These are phyloP conservation scores for Seira ritae DNA, from an alignment of 2,888 invertebrate species.

Conservation along the genomic window DNA sequence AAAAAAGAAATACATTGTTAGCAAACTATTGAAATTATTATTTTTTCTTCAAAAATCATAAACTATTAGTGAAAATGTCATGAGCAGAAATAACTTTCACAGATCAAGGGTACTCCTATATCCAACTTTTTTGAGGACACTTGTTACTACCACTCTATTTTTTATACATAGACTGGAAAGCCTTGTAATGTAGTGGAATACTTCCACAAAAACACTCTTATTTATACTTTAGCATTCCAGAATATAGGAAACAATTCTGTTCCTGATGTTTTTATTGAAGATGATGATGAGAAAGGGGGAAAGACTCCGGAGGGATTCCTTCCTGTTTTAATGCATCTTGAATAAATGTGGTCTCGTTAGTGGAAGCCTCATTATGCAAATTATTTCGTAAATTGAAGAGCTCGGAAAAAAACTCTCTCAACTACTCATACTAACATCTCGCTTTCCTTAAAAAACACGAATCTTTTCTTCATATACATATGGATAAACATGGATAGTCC, in stretches of 20 bases:
- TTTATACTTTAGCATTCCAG: slow-evolving; percentile 27
- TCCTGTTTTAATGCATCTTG: slow-evolving; percentile 63
- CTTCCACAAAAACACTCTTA: too few relatives aligned
- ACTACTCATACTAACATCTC: neutral
- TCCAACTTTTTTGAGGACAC: too few relatives aligned
- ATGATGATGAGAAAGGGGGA: slow-evolving; percentile 56
- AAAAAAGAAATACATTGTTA: too few relatives aligned
- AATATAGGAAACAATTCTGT: slow-evolving; percentile 27
- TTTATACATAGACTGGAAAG: too few relatives aligned
- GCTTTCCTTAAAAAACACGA: neutral
- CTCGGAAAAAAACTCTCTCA: slow-evolving; percentile 24
- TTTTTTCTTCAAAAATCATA: too few relatives aligned
- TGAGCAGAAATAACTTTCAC: too few relatives aligned
- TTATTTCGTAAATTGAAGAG: slow-evolving; percentile 65
- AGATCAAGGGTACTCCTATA: too few relatives aligned
- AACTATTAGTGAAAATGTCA: too few relatives aligned
- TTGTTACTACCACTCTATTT: too few relatives aligned
- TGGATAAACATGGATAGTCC: slow-evolving; percentile 17
- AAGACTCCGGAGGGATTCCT: slow-evolving; percentile 55
- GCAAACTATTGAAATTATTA: too few relatives aligned
- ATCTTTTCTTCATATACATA: neutral
- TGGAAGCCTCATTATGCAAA: slow-evolving; percentile 66
- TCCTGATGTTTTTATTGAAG: slow-evolving; percentile 28
- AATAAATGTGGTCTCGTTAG: slow-evolving; percentile 67
- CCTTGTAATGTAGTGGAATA: too few relatives aligned